These are phyloP conservation scores for Trachops cirrhosus DNA, from an alignment of 2,797 vertebrate species.

Conservation along the genomic window DNA sequence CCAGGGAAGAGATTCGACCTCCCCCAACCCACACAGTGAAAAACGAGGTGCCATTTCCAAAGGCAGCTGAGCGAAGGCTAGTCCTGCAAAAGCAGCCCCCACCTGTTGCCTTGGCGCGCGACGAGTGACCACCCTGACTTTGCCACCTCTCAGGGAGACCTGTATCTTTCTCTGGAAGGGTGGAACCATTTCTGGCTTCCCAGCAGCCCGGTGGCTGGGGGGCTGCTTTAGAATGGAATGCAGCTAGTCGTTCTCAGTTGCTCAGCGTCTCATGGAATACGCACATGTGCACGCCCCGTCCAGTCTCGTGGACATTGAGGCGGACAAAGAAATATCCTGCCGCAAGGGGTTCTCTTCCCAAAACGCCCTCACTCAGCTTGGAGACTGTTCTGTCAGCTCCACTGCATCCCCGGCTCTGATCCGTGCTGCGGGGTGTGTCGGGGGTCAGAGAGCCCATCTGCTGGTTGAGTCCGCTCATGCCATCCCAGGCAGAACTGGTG, in stretches of 20 bases:
- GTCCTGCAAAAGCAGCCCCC: neutral
- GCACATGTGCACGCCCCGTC: too few relatives aligned
- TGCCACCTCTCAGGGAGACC: neutral
- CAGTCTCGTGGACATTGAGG: neutral
- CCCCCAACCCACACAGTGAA: neutral
- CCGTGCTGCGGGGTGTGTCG: neutral
- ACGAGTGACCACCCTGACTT: neutral
- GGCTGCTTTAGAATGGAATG: neutral
- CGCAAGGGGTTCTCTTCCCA: neutral
- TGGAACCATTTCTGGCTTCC: neutral
- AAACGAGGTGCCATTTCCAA: neutral
- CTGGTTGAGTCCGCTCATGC: slow-evolving; percentile 16
- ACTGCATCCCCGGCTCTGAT: neutral
- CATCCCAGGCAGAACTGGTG: neutral
- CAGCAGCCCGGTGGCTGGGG: too few relatives aligned
- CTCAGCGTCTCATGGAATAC: neutral
- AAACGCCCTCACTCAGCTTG: neutral
- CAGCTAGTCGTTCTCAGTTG: neutral
- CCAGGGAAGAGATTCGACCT: too few relatives aligned
- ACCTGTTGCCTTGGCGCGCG: neutral
- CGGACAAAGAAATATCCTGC: neutral
- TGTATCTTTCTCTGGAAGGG: neutral
- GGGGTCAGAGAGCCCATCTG: slow-evolving; percentile 50
- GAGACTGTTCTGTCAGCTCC: neutral
- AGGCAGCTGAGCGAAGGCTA: accelerated